phyloP scores from a whole-genome alignment of 2,888 invertebrate genomes.

The Ptychoptera albimana region DNA sequence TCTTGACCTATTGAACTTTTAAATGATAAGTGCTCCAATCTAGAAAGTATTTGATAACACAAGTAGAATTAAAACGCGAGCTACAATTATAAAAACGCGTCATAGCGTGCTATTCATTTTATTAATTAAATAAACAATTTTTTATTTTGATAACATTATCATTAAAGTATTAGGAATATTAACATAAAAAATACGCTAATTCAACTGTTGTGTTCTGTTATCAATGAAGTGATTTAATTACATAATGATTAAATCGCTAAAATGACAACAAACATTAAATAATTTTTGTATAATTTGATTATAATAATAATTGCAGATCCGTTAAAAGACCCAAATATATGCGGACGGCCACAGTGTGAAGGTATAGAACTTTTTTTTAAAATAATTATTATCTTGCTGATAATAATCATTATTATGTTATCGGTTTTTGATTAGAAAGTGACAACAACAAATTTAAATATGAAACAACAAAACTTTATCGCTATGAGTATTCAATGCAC shows the following conservation, averaged over 20 bases:
- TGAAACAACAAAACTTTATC: constrained; percentile 30
- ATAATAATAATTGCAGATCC: constrained; percentile 39
- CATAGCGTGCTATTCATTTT: no score
- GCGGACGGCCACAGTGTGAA: constrained; percentile 51
- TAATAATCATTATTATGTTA: neutral
- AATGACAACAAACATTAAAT: neutral
- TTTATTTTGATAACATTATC: no score
- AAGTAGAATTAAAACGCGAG: no score
- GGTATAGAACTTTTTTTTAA: constrained; percentile 29
- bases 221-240: no score
- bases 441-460: constrained; percentile 23
- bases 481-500: constrained; percentile 55
- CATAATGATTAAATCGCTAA: neutral
- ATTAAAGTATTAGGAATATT: no score
- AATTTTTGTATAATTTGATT: neutral
- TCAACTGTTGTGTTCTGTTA: no score
- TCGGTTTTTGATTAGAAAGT: neutral
- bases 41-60: neutral
- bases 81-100: no score
- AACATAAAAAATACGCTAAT: no score
- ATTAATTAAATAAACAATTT: no score
- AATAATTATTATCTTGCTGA: constrained; percentile 2
- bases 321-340: constrained; percentile 52
- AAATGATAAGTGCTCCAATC: neutral
- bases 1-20: no score